phyloP scores from a whole-genome alignment of 2,797 vertebrate genomes.

The Potorous gilbertii region DNA sequence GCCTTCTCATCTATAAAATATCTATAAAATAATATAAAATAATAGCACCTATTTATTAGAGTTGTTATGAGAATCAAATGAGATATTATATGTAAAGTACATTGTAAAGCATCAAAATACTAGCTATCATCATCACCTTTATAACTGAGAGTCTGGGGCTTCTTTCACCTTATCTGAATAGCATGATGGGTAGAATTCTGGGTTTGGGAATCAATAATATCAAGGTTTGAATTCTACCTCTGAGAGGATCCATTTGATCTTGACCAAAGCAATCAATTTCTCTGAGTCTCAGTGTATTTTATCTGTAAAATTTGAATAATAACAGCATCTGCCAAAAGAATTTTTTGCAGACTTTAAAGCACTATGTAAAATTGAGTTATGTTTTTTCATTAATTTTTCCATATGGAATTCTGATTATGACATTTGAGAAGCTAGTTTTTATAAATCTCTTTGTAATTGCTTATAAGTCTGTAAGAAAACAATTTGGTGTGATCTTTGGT shows the following conservation, averaged over 20 bases:
- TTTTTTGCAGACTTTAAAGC: conserved; percentile 2
- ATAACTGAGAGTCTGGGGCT: neutral
- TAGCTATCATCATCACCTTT: neutral
- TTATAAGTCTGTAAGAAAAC: neutral
- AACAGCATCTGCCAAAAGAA: neutral
- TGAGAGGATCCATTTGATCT: neutral
- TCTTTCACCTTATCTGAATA: neutral
- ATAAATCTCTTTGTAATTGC: neutral
- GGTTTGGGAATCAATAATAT: conserved; percentile 25
- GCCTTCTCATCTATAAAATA: neutral
- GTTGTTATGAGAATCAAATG: neutral
- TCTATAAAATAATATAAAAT: too few species aligned
- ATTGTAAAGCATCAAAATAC: neutral
- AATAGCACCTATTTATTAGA: neutral
- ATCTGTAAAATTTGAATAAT: neutral
- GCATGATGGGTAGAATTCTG: neutral
- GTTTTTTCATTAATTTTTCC: conserved; percentile 20
- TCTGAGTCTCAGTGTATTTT: neutral
- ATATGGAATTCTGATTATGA: conserved; percentile 8
- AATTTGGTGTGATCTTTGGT: neutral
- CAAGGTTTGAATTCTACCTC: neutral
- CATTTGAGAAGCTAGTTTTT: neutral
- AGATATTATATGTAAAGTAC: neutral
- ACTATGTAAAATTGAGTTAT: neutral
- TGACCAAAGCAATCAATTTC: conserved; percentile 2